Percentiles rank a stretch among this genome's conserved stretches.
Conservation (phyloP, 2,113 vertebrate genomes). For the Dissostichus mawsoni region DNA sequence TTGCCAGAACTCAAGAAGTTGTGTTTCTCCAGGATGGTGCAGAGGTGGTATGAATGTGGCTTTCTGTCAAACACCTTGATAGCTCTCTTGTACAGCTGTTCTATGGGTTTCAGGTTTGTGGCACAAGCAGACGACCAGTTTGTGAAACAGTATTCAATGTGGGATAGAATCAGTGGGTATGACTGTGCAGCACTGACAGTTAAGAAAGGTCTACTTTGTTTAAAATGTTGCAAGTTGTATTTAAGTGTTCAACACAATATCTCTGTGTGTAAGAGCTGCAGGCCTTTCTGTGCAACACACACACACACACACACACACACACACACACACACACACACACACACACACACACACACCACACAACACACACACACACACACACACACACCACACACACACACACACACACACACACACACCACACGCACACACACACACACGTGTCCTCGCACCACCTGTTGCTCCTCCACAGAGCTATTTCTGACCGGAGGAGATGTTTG, state of each 20-base stretch:
- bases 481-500: constrained; percentile 60
- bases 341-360: constrained; percentile 3
- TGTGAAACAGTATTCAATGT: too few species aligned
- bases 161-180: too few species aligned
- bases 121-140: too few species aligned
- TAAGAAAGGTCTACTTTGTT: too few species aligned
- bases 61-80: too few species aligned
- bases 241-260: not conserved
- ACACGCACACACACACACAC: constrained; percentile 10
- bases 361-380: constrained; percentile 10
- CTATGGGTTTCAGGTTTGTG: not conserved
- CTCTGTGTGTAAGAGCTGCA: not conserved
- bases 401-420: constrained; percentile 15
- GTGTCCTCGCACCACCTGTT: constrained; percentile 64
- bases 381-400: not conserved
- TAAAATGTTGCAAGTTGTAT: too few species aligned
- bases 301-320: constrained; percentile 1
- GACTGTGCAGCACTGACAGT: too few species aligned
- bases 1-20: too few species aligned
- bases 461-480: constrained; percentile 66
- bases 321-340: constrained; percentile 3
- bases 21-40: too few species aligned
- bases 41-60: too few species aligned
- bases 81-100: too few species aligned
- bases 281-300: constrained; percentile 17